Conservation (phyloP, 2,797 vertebrate genomes). For the Prionace glauca region DNA sequence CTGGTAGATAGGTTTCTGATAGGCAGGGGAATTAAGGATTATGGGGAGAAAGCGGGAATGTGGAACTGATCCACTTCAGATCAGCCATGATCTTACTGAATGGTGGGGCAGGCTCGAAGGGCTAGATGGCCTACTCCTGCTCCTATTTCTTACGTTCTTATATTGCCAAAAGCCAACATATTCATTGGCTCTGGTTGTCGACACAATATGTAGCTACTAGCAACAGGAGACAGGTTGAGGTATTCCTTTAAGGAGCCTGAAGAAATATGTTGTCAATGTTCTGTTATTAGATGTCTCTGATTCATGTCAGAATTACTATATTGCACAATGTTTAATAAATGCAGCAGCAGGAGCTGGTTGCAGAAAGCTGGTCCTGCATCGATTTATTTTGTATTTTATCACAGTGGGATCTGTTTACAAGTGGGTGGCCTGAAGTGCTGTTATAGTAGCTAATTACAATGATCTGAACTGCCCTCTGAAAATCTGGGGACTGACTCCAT, state of each 20-base stretch:
- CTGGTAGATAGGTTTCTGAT: too few species aligned
- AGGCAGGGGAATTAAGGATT: too few species aligned
- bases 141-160: too few species aligned
- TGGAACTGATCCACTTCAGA: too few species aligned
- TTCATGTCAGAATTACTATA: not conserved
- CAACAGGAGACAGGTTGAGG: not conserved
- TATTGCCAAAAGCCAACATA: not conserved
- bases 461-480: not conserved
- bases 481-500: not conserved
- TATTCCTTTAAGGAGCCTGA: not conserved
- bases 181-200: not conserved
- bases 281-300: not conserved
- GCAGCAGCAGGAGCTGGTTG: not conserved
- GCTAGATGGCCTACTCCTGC: too few species aligned
- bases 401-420: not conserved
- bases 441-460: not conserved
- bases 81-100: too few species aligned
- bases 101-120: too few species aligned
- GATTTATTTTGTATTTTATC: slow-evolving; percentile 14
- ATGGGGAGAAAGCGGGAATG: too few species aligned
- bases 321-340: not conserved
- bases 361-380: not conserved
- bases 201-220: not conserved
- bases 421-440: not conserved
- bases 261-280: not conserved